Evolutionary conservation across 2,797 vertebrate species (phyloP).

Genomic region (Catostomus latipinnis): DNA sequence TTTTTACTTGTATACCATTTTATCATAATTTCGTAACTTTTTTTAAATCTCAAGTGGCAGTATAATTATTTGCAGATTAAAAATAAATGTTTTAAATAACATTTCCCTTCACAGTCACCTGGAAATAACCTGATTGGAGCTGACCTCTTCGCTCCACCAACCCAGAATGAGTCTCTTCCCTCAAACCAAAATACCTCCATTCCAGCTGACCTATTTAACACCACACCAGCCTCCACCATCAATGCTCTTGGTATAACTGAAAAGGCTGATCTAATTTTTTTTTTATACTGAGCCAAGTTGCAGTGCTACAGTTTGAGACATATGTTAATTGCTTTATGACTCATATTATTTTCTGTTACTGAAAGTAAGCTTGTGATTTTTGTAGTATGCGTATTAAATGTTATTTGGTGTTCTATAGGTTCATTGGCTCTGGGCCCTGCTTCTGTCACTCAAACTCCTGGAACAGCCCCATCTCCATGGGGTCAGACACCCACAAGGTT

Average conservation of each 20-base stretch:
- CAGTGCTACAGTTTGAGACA: too few species aligned
- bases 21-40: too few species aligned
- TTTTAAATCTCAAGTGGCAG: neutral
- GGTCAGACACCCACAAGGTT: constrained; percentile 74
- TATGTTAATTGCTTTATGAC: too few species aligned
- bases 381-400: neutral
- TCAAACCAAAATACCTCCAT: constrained; percentile 64
- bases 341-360: too few species aligned
- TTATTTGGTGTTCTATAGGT: constrained; percentile 73
- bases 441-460: constrained; percentile 63
- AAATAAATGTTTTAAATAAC: neutral
- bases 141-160: constrained; percentile 79
- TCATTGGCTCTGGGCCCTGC: constrained; percentile 75
- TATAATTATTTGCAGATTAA: neutral
- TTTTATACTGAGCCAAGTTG: neutral
- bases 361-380: neutral
- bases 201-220: constrained; percentile 81
- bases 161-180: constrained; percentile 57
- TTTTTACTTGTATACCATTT: too few species aligned
- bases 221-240: constrained; percentile 64
- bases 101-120: constrained; percentile 71
- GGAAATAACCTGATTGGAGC: constrained; percentile 82
- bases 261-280: neutral
- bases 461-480: constrained; percentile 78
- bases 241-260: constrained; percentile 79